Evolutionary conservation across 2,113 vertebrate genomes (phyloP).

Genomic region (Baryphthengus martii): DNA sequence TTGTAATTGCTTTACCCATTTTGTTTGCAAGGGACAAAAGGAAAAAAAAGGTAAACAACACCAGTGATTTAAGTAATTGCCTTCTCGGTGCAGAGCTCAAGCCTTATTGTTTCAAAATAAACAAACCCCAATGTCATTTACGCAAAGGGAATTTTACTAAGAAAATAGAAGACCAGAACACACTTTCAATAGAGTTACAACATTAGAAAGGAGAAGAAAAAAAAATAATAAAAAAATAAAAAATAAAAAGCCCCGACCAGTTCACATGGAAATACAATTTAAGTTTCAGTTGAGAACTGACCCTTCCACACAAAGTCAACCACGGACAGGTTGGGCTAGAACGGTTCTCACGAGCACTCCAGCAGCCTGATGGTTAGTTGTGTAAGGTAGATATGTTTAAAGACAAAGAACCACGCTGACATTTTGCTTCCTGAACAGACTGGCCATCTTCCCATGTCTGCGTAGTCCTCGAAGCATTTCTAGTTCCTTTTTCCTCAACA

Average conservation of each 20-base stretch:
- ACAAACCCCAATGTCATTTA: neutral
- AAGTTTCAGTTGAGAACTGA: slow-evolving; percentile 8
- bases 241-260: neutral
- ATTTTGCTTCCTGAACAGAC: neutral
- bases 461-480: neutral
- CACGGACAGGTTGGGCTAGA: neutral
- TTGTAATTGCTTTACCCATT: neutral
- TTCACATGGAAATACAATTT: slow-evolving; percentile 12
- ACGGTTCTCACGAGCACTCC: neutral
- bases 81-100: rapidly evolving
- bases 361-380: no score
- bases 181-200: slow-evolving; percentile 49
- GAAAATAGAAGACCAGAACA: slow-evolving; percentile 70
- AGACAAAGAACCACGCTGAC: neutral
- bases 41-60: neutral
- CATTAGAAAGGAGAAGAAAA: slow-evolving; percentile 37
- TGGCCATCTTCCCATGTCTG: neutral
- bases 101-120: neutral
- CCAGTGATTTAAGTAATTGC: rapidly evolving
- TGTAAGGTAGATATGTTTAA: neutral
- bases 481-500: neutral
- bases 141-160: slow-evolving; percentile 70
- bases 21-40: neutral
- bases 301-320: neutral
- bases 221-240: neutral